Percentiles rank a stretch among this genome's conserved stretches.
These are phyloP conservation scores for Yoshiicerus persimilis DNA, from an alignment of 1,140 invertebrate species.

Conservation along the genomic window DNA sequence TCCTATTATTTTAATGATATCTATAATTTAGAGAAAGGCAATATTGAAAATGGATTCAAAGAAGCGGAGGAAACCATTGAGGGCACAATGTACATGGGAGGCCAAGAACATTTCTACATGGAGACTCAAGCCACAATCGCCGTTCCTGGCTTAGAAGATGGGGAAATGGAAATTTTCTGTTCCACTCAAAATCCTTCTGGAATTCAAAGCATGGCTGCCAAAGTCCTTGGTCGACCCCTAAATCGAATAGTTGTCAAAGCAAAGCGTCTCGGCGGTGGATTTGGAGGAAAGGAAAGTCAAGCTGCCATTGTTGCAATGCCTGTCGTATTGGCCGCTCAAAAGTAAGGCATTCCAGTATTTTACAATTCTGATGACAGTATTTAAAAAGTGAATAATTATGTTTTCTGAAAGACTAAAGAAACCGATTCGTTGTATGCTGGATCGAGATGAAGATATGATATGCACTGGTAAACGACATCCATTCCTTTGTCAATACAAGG, in stretches of 20 bases:
- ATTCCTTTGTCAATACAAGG: slow-evolving; percentile 57
- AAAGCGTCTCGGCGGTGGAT: slow-evolving; percentile 59
- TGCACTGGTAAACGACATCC: slow-evolving; percentile 58
- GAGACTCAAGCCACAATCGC: slow-evolving; percentile 57
- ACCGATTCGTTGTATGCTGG: slow-evolving; percentile 51
- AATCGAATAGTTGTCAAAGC: slow-evolving; percentile 56
- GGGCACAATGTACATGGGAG: slow-evolving; percentile 57
- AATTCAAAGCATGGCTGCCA: slow-evolving; percentile 54
- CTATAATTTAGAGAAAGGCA: slow-evolving; percentile 50
- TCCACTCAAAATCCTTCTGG: slow-evolving; percentile 56
- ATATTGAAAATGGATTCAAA: slow-evolving; percentile 52
- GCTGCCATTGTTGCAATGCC: slow-evolving; percentile 51
- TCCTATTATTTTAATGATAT: slow-evolving; percentile 5
- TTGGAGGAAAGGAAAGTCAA: slow-evolving; percentile 61
- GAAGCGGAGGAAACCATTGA: slow-evolving; percentile 49
- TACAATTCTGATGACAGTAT: background rate
- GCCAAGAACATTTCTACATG: slow-evolving; percentile 64
- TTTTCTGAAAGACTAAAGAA: background rate
- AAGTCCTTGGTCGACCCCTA: slow-evolving; percentile 54
- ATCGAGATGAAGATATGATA: slow-evolving; percentile 60
- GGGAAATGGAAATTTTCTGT: slow-evolving; percentile 58
- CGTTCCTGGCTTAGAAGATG: slow-evolving; percentile 58
- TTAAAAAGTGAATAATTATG: slow-evolving; percentile 51
- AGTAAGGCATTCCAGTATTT: slow-evolving; percentile 50
- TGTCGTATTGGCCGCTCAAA: slow-evolving; percentile 57